These are phyloP conservation scores for Leucosticte australis DNA, from an alignment of 2,113 vertebrate species.

Conservation along the genomic window DNA sequence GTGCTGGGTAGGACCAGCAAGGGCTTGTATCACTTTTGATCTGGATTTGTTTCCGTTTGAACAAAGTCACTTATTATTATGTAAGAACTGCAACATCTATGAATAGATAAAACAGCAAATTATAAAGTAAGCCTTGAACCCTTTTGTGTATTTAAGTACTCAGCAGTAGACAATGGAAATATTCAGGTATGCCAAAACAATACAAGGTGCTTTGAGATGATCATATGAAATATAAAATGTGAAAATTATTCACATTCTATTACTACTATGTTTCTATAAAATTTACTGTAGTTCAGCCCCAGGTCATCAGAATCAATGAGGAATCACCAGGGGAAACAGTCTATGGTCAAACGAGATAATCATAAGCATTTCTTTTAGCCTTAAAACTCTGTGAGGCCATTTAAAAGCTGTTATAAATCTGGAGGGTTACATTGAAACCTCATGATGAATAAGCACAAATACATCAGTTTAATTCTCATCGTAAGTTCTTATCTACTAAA, in stretches of 20 bases:
- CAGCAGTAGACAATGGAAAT: background rate
- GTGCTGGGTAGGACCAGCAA: background rate
- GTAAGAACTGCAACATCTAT: background rate
- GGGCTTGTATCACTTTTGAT: background rate
- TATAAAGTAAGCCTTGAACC: background rate
- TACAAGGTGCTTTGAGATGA: background rate
- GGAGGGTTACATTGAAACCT: background rate
- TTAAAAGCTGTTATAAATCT: slow-evolving; percentile 40
- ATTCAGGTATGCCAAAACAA: background rate
- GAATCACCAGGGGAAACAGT: slow-evolving; percentile 21
- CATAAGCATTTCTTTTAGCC: slow-evolving; percentile 32
- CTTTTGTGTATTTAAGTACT: background rate
- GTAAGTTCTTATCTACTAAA: slow-evolving; percentile 47
- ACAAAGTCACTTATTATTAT: background rate
- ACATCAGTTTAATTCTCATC: slow-evolving; percentile 29
- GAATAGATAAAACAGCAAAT: background rate
- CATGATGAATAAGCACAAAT: slow-evolving; percentile 37
- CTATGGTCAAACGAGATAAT: slow-evolving; percentile 31
- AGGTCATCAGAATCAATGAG: slow-evolving; percentile 24
- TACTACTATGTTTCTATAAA: background rate
- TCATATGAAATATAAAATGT: background rate
- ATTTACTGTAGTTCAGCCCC: slow-evolving; percentile 23
- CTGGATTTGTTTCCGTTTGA: background rate
- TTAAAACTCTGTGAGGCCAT: slow-evolving; percentile 36
- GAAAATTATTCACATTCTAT: background rate